phyloP scores from a whole-genome alignment of 1,140 invertebrate genomes.

The Neuroterus valhalla region DNA sequence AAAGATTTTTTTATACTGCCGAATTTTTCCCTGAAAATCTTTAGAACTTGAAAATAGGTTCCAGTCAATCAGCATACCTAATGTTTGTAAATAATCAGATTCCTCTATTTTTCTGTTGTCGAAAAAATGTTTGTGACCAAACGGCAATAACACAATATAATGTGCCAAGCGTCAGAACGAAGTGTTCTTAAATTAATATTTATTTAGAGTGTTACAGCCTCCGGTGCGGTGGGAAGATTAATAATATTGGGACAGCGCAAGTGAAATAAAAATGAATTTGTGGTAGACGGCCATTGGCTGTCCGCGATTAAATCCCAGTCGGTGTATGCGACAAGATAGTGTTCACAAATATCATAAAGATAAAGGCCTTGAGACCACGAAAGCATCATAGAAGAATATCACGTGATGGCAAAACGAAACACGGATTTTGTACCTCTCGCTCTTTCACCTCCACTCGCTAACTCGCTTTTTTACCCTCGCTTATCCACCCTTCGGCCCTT shows the following conservation, averaged over 20 bases:
- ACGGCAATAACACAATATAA: background rate
- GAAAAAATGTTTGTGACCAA: too few species aligned
- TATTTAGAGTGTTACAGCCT: constrained; percentile 23
- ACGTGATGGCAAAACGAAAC: constrained; percentile 61
- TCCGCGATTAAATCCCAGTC: constrained; percentile 58
- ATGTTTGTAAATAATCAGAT: too few species aligned
- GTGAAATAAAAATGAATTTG: constrained; percentile 29
- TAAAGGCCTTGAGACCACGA: constrained; percentile 61
- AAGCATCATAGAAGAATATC: constrained; percentile 36
- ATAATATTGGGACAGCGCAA: constrained; percentile 21
- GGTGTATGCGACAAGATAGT: constrained; percentile 67
- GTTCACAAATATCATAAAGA: constrained; percentile 75
- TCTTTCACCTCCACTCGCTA: constrained; percentile 37
- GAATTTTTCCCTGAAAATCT: too few species aligned
- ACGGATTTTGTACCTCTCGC: constrained; percentile 46
- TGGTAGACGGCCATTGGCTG: constrained; percentile 25
- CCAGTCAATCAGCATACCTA: too few species aligned
- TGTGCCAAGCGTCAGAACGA: background rate
- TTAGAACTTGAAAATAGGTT: too few species aligned
- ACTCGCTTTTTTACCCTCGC: constrained; percentile 54
- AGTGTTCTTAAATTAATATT: constrained; percentile 24
- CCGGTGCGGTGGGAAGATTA: constrained; percentile 12
- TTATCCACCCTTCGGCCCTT: constrained; percentile 46
- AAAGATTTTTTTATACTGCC: too few species aligned
- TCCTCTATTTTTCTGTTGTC: too few species aligned